Conservation (phyloP, 2,797 vertebrate species). For the Natrix natrix region DNA sequence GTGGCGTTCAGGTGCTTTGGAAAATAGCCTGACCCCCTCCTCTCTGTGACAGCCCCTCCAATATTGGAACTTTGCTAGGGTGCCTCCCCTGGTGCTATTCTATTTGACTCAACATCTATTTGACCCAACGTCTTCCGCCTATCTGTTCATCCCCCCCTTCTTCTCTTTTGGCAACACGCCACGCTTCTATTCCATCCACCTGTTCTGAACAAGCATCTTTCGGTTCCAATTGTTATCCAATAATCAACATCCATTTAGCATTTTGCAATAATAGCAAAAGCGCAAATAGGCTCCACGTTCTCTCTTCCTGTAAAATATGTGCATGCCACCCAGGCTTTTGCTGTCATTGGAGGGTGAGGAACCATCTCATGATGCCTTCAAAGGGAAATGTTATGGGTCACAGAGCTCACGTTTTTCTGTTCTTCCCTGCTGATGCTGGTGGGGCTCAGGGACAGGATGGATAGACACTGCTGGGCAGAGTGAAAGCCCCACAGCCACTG, state of each 20-base stretch:
- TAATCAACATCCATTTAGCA: neutral
- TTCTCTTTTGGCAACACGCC: neutral
- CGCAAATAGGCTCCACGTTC: neutral
- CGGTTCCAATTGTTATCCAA: neutral
- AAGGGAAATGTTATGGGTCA: neutral
- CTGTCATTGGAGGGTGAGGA: neutral
- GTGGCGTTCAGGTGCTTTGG: no score
- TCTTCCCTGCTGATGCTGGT: slow-evolving; percentile 91
- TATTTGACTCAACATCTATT: neutral
- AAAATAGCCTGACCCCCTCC: no score
- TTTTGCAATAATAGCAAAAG: neutral
- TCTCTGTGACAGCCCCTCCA: no score
- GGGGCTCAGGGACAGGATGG: slow-evolving; percentile 79
- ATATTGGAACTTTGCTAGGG: no score
- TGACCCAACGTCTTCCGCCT: neutral
- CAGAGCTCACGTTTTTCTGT: slow-evolving; percentile 81
- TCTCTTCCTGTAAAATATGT: neutral
- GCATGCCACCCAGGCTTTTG: neutral
- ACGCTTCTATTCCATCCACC: neutral
- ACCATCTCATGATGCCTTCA: neutral
- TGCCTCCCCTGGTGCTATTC: no score
- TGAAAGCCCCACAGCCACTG: slow-evolving; percentile 97
- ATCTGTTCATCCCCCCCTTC: neutral
- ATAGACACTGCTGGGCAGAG: slow-evolving; percentile 83
- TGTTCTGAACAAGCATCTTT: neutral